Conservation (phyloP, 2,888 invertebrate species). For the Linnaemya tessellans region DNA sequence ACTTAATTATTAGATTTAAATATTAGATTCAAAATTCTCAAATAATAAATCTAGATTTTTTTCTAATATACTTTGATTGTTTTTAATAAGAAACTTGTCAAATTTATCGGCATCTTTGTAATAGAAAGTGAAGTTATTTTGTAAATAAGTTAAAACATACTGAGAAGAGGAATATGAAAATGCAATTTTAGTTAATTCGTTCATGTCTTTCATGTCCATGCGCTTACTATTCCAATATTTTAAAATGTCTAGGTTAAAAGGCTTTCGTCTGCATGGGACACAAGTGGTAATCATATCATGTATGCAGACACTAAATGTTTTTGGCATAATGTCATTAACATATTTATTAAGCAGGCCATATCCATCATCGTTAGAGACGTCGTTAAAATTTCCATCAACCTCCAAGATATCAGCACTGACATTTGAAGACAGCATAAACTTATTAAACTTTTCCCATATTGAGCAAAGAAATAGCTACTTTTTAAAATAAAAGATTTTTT, state of each 20-base stretch:
- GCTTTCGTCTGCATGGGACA: slow-evolving; percentile 35
- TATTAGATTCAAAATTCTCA: slow-evolving; percentile 9
- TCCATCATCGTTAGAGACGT: slow-evolving; percentile 32
- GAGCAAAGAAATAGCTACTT: neutral
- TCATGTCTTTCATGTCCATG: slow-evolving; percentile 20
- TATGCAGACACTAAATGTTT: neutral
- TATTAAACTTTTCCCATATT: slow-evolving; percentile 25
- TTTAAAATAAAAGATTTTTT: neutral
- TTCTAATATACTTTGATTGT: slow-evolving; percentile 40
- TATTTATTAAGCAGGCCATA: slow-evolving; percentile 44
- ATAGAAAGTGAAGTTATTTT: slow-evolving; percentile 4
- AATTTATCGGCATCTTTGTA: neutral
- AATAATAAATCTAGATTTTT: slow-evolving; percentile 22
- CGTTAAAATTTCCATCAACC: neutral
- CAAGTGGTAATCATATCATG: slow-evolving; percentile 26
- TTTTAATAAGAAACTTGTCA: slow-evolving; percentile 46
- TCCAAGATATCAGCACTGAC: neutral
- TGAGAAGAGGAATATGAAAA: slow-evolving; percentile 28
- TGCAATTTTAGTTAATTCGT: slow-evolving; percentile 26
- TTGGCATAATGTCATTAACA: slow-evolving; percentile 42
- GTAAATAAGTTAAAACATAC: slow-evolving; percentile 5
- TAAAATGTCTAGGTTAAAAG: slow-evolving; percentile 38
- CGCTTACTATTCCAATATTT: slow-evolving; percentile 43
- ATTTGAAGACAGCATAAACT: neutral
- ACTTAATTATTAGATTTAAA: neutral